phyloP scores from a whole-genome alignment of 2,888 invertebrate species.

The Notocelia uddmanniana region DNA sequence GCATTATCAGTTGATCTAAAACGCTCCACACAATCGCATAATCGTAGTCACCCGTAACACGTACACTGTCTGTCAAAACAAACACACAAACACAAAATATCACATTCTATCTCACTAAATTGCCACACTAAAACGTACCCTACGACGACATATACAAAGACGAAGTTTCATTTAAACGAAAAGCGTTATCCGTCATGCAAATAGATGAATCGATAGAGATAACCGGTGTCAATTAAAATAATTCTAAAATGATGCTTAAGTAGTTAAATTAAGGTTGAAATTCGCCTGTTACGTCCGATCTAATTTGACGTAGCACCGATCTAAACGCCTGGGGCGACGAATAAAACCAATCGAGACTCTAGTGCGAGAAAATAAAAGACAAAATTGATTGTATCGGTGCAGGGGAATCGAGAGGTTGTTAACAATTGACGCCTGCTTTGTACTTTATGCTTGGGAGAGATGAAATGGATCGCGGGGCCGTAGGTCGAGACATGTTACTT shows the following conservation, averaged over 20 bases:
- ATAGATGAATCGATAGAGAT: constrained; percentile 62
- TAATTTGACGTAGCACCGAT: constrained; percentile 64
- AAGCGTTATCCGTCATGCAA: constrained; percentile 60
- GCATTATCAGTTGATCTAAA: constrained; percentile 78
- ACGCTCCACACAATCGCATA: constrained; percentile 77
- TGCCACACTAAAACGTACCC: constrained; percentile 54
- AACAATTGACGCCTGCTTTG: constrained; percentile 82
- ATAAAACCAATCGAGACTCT: constrained; percentile 77
- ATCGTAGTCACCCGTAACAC: constrained; percentile 80
- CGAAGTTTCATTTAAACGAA: constrained; percentile 39
- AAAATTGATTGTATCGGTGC: constrained; percentile 80
- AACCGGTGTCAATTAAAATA: constrained; percentile 70
- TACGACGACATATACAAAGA: constrained; percentile 49
- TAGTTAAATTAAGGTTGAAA: constrained; percentile 14
- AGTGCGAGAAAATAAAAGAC: constrained; percentile 78
- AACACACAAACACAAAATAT: constrained; percentile 64
- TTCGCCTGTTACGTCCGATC: constrained; percentile 52
- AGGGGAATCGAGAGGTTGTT: constrained; percentile 83
- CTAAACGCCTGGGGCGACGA: constrained; percentile 66
- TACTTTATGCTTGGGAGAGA: constrained; percentile 80
- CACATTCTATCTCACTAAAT: constrained; percentile 54
- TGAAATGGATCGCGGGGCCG: constrained; percentile 82
- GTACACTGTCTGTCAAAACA: constrained; percentile 83
- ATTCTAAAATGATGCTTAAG: constrained; percentile 64
- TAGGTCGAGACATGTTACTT: constrained; percentile 66